Percentiles rank a stretch among this genome's conserved stretches.
phyloP scores from a whole-genome alignment of 2,888 invertebrate species.

The Ectemnius cavifrons region DNA sequence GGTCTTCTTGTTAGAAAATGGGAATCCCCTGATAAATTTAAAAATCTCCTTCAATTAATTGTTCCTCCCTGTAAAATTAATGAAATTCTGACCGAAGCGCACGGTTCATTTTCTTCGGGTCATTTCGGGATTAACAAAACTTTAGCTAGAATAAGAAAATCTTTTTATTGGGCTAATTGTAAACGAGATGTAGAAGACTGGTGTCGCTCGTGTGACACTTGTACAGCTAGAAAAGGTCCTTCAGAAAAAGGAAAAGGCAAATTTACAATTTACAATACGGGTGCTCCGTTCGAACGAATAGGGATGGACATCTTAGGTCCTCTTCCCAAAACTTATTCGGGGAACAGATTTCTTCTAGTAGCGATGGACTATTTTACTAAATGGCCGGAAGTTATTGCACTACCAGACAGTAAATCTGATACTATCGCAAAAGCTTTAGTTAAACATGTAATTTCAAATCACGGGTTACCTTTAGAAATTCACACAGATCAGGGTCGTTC shows the following conservation, averaged over 20 bases:
- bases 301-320: constrained; percentile 1
- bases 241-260: background rate
- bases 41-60: background rate
- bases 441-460: background rate
- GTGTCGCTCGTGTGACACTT: background rate
- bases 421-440: background rate
- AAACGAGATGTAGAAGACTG: constrained; percentile 8
- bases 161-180: constrained; percentile 7
- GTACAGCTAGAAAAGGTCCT: background rate
- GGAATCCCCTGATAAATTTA: background rate
- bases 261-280: constrained; percentile 3
- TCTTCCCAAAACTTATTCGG: background rate
- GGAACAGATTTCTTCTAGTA: background rate
- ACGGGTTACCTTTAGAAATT: background rate
- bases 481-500: background rate
- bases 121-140: constrained; percentile 14
- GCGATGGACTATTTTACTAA: background rate
- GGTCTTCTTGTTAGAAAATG: background rate
- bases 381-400: background rate
- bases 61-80: background rate
- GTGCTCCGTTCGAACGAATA: background rate
- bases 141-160: background rate
- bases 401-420: background rate
- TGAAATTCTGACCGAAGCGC: background rate
- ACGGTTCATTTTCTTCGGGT: background rate